Base-by-base conservation (phyloP, 2,113 vertebrate genomes). In the Mionectes macconnelli region DNA sequence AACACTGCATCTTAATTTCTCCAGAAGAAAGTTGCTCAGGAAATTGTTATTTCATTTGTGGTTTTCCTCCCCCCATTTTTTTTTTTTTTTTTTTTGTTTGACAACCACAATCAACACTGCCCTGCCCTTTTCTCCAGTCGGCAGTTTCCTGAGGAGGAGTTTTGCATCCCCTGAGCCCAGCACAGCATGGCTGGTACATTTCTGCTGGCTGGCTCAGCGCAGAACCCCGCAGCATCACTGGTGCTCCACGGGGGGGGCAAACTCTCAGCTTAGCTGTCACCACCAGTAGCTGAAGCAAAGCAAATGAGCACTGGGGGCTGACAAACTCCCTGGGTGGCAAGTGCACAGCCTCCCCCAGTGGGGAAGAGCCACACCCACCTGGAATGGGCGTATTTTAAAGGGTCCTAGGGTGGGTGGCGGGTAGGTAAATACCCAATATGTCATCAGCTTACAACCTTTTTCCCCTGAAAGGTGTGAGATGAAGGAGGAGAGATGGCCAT, bases 141-240 rank as follows among this genome's bases (percentile, higher is more conserved):
- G 2, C 0, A 0, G 16, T 52, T 84, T 81, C 18, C 31, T 25
- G 10, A 8, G 12, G 18, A 77, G n/a, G 22, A 74, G 18, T 14
- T 64, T 45, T 2, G 0, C 23, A 7, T 73, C 27, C 27, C 27
- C 24, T 17, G 5, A 85, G 49, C 79, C n/a, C 52, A 53, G 64
- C 5, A 4, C 21, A 28, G 23, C 0, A 0, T n/a, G 21, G 33
- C 12, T 10, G 11, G 31, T 13, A 6, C 0, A 1, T 84, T 84
- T 72, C 62, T 80, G 47, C 64, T 14, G 33, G 24, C 22, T 8
- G 5, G 37, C 18, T 49, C 66, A 77, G 28, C 2, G 0, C 9
- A 25, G 44, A 33, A 25, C 33, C 74, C 40, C 4, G 9, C n/a
- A 73, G 33, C 9, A 31, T 80, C 55, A 19, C 39, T 60, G 53